Evolutionary conservation across 2,797 vertebrate species (phyloP), one percentile per base, ranked within the genome.

Genomic region (Artibeus jamaicensis): DNA sequence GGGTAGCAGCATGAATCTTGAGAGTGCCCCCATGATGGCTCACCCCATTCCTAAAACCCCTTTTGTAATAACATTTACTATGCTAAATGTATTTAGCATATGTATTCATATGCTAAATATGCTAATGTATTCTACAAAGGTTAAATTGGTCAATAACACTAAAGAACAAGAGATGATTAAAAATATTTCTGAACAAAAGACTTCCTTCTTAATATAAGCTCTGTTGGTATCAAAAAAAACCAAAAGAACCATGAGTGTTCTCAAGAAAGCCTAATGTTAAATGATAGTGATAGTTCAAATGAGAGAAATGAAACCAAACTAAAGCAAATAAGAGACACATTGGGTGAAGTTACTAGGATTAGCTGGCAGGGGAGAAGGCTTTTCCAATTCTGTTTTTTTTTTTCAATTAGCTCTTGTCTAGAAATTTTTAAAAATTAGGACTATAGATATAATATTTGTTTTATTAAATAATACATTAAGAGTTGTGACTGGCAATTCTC

Each of bases 131-230:
- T 73, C 78, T 86, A 71, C 2, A 70, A 82, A 95, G 44, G 29
- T 76, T 89, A 95, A 96, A 44, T 65, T 70, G 50, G 14, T 71
- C 74, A 95, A 37, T 50, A 86, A 92, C n/a, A 77, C 19, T 89
- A 65, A 85, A 76, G 46, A 29, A 65, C 26, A 67, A 70, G 5
- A 48, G 46, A 86, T n/a, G 14, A 77, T 76, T 65, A 32, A 71
- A 88, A 73, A 74, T 42, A 85, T 15, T 77, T 1, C 73, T 93
- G 53, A 77, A 59, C 5, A 78, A 65, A 78, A 42, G 67, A n/a
- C 6, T 53, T 19, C 42, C 26, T 57, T 29, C 48, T 53, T 44
- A 70, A 85, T 88, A 92, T 73, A 18, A 88, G 11, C 29, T 88
- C 48, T 46, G 0, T 39, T 70, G 39, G 89, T 77, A 87, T 42